Evolutionary conservation across 2,888 invertebrate genomes (phyloP), one percentile per base, ranked within the genome.

Genomic region (Acrobasis repandana): DNA sequence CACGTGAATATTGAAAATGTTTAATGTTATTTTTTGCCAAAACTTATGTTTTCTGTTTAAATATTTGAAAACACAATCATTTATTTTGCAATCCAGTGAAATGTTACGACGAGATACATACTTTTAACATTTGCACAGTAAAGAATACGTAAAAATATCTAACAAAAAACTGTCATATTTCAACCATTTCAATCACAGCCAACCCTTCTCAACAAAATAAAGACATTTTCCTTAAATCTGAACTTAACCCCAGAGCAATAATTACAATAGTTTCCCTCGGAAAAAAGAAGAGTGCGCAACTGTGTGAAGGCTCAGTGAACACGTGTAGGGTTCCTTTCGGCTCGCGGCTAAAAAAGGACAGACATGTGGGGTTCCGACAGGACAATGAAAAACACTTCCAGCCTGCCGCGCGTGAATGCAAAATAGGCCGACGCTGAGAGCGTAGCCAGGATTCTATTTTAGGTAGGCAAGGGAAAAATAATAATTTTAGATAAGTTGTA

Each of bases 321-420:
- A 67, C 67, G 72, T 66, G 71, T 70, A 70, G 64, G 68, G 69
- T 71, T 65, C 70, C 70, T 72, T 74, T 69, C 65, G 61, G 70
- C 69, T 69, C 67, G 71, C 67, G 75, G 76, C 73, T 73, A 83
- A 84, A 83, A 84, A 83, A 82, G 77, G 76, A 81, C 82, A 83
- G 75, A 67, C 65, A 38, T 74, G 73, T 75, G 80, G 76, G 80
- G 76, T 72, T 72, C 72, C 70, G 66, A 63, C 69, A 72, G 79
- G 80, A 89, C 90, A 88, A 86, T 90, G 86, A 82, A 86, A 87
- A 86, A 86, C 88, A 88, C 88, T 89, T 85, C 83, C 82, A 70
- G 77, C 79, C 77, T 72, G 76, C 79, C 70, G 80, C 77, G 77
- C 72, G 74, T 77, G 82, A 83, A 90, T 89, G 87, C 81, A 86